Evolutionary conservation across 2,888 invertebrate genomes (phyloP).

Genomic region (Heliconius charithonia): DNA sequence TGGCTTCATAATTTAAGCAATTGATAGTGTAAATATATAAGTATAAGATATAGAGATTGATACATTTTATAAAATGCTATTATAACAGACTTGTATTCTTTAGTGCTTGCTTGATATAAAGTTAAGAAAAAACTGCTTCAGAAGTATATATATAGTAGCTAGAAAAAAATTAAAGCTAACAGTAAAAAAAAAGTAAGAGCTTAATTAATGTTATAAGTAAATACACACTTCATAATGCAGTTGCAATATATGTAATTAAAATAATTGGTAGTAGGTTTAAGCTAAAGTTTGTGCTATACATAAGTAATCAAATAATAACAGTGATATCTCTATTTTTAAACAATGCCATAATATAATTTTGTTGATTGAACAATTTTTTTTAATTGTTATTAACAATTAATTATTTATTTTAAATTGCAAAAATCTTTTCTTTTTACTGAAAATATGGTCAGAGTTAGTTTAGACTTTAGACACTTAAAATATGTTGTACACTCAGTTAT

Average conservation of each 20-base stretch:
- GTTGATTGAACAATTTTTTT: neutral
- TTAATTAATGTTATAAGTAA: neutral
- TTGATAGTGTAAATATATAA: neutral
- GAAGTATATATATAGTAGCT: neutral
- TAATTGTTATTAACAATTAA: too few species aligned
- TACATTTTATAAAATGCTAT: neutral
- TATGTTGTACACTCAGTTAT: too few species aligned
- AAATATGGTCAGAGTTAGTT: too few species aligned
- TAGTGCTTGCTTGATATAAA: constrained; percentile 5
- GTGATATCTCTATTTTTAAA: too few species aligned
- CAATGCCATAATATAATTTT: neutral
- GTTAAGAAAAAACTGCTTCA: neutral
- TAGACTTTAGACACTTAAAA: too few species aligned
- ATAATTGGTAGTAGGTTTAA: neutral
- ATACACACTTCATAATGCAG: neutral
- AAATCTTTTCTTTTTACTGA: too few species aligned
- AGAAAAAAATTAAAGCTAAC: neutral
- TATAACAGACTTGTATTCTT: neutral
- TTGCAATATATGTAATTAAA: neutral
- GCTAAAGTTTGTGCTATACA: too few species aligned
- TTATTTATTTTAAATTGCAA: too few species aligned
- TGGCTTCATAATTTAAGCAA: neutral
- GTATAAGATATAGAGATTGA: neutral
- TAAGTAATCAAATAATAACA: too few species aligned
- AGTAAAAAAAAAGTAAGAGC: neutral